Percentiles rank a stretch among this genome's conserved stretches.
Conservation (phyloP, 2,113 vertebrate genomes). For the Pelobates fuscus region DNA sequence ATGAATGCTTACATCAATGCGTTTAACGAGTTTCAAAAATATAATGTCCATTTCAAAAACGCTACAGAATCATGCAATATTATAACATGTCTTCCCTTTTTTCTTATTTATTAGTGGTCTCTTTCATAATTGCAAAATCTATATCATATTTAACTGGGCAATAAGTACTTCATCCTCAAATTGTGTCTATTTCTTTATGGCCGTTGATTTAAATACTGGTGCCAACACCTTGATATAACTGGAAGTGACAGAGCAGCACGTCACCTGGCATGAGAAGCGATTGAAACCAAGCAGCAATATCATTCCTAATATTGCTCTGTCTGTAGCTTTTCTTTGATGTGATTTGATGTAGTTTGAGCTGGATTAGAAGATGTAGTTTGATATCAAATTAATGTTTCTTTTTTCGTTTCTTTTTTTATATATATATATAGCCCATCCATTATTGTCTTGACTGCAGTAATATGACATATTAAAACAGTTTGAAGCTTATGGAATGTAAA, state of each 20-base stretch:
- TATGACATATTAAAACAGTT: too few relatives aligned
- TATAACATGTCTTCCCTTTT: too few relatives aligned
- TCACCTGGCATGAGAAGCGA: neutral
- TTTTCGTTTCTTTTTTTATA: neutral
- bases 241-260: conserved; percentile 1
- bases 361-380: neutral
- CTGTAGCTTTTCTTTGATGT: neutral
- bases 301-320: neutral
- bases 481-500: too few relatives aligned
- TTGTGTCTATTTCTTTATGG: too few relatives aligned
- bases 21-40: too few relatives aligned
- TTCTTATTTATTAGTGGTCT: too few relatives aligned
- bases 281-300: conserved; percentile 1
- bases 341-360: neutral
- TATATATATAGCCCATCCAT: neutral
- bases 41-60: too few relatives aligned
- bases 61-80: too few relatives aligned
- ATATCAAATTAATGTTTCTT: neutral
- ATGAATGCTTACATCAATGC: too few relatives aligned
- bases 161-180: too few relatives aligned
- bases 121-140: too few relatives aligned
- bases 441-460: neutral
- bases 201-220: neutral
- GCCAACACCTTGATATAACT: neutral
- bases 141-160: too few relatives aligned